Evolutionary conservation across 2,113 vertebrate genomes (phyloP).

Genomic region (Podarcis cretensis): DNA sequence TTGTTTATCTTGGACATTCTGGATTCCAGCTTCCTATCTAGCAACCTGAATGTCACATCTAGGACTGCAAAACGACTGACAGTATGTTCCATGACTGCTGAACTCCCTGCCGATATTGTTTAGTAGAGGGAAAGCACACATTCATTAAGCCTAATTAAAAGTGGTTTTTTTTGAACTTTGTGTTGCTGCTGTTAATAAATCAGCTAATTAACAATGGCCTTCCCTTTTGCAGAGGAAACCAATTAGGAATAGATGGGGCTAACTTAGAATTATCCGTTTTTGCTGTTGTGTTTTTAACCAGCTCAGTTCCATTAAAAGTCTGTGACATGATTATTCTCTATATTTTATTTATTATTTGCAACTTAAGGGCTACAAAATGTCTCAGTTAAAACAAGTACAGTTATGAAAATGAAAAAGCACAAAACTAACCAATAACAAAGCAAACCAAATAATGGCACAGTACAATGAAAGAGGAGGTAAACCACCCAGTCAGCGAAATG

Average conservation of each 20-base stretch:
- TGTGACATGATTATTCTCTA: no score
- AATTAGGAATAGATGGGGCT: not conserved
- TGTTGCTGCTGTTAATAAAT: not conserved
- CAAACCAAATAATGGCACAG: no score
- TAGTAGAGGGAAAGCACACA: not conserved
- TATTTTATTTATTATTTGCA: no score
- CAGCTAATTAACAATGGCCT: no score
- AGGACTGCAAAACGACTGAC: not conserved
- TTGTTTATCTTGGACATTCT: no score
- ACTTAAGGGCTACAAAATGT: no score
- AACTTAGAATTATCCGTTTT: not conserved
- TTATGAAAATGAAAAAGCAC: no score
- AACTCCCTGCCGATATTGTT: not conserved
- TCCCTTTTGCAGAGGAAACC: not conserved
- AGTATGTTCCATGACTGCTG: not conserved
- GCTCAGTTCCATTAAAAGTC: not conserved
- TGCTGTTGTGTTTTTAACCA: not conserved
- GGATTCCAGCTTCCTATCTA: not conserved
- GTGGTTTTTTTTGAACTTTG: not conserved
- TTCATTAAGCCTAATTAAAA: not conserved
- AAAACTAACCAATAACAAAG: no score
- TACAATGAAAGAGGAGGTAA: no score
- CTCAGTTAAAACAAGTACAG: no score
- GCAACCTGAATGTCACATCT: not conserved
- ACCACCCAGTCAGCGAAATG: no score